phyloP scores from a whole-genome alignment of 2,113 vertebrate genomes.

The Brachyhypopomus gauderio region DNA sequence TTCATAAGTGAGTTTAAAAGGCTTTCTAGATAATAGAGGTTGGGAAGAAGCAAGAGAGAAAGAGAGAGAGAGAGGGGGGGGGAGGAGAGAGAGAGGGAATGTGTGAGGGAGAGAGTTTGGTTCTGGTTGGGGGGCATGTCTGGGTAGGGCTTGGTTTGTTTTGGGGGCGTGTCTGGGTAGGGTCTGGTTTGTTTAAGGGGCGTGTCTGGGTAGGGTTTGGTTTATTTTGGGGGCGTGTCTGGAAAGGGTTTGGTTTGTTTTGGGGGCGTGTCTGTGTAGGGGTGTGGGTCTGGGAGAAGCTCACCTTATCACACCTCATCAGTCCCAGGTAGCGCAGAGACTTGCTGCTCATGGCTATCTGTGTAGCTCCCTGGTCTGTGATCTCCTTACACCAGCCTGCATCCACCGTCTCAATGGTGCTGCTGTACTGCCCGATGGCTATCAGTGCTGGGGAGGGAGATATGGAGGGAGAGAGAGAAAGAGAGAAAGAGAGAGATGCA shows the following conservation, averaged over 20 bases:
- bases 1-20: not conserved
- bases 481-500: not conserved
- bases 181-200: conserved; percentile 16
- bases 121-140: not conserved
- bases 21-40: conserved; percentile 23
- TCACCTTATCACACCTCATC: conserved; percentile 99
- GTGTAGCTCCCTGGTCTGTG: conserved; percentile 93
- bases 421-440: conserved; percentile 94
- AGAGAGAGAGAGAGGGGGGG: conserved; percentile 14
- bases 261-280: not conserved
- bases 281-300: conserved; percentile 35
- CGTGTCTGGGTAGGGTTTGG: not conserved
- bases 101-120: conserved; percentile 1
- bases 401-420: conserved; percentile 96
- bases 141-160: no score
- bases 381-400: conserved; percentile 99
- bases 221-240: not conserved
- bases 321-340: conserved; percentile 94
- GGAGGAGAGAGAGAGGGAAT: not conserved
- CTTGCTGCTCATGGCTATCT: conserved; percentile 96
- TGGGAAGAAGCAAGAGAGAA: not conserved
- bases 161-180: not conserved
- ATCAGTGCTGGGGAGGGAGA: conserved; percentile 83
- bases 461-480: conserved; percentile 10
- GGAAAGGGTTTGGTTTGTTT: no score